These are phyloP conservation scores for Oceanodroma leucorhoa DNA, from an alignment of 2,797 vertebrate genomes.

Conservation along the genomic window DNA sequence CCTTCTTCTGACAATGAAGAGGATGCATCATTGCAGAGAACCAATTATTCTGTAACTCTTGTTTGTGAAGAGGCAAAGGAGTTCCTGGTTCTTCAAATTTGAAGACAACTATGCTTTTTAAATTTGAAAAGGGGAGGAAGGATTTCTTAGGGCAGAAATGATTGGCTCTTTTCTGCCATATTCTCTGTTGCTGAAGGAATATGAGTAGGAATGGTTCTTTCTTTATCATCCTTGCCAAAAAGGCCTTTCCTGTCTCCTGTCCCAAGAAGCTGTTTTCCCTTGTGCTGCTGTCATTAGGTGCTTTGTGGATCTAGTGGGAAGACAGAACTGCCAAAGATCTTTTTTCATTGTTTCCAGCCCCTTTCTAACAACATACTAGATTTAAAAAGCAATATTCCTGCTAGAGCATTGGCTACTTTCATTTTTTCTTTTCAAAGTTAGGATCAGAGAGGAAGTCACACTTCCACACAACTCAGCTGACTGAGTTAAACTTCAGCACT, in stretches of 20 bases:
- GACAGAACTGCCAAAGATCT: background rate
- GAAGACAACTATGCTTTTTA: background rate
- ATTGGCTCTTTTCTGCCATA: background rate
- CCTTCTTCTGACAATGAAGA: background rate
- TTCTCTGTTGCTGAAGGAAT: background rate
- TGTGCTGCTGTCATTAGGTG: background rate
- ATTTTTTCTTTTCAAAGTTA: background rate
- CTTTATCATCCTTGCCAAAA: background rate
- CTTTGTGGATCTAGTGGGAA: background rate
- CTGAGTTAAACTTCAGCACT: background rate
- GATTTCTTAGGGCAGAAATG: background rate
- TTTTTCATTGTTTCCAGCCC: background rate
- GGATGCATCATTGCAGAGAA: background rate
- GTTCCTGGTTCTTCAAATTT: background rate
- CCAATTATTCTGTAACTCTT: background rate
- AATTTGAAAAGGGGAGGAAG: background rate
- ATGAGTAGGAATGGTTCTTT: background rate
- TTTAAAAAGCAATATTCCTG: background rate
- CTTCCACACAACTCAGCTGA: background rate
- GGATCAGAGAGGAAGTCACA: background rate
- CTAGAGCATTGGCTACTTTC: background rate
- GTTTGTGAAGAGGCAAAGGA: background rate
- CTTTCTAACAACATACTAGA: background rate
- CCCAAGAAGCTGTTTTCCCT: background rate
- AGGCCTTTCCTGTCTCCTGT: background rate